These are phyloP conservation scores for Onychorhynchus coronatus DNA, from an alignment of 2,113 vertebrate species.

Conservation along the genomic window DNA sequence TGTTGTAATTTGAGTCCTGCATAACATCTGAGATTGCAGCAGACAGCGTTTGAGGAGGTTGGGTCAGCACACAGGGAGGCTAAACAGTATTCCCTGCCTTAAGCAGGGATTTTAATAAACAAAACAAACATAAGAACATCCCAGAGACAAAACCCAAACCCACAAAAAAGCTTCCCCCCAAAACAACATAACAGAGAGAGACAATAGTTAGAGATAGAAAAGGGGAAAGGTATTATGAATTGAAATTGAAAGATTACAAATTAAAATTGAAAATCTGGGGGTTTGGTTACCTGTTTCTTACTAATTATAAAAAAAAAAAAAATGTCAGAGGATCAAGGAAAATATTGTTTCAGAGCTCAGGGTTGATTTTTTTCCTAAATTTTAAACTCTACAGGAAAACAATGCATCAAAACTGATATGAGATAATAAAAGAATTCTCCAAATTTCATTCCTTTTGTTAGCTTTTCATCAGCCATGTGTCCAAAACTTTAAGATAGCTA, in stretches of 20 bases:
- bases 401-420: not conserved
- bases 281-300: not conserved
- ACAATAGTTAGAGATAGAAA: not conserved
- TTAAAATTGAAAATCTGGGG: not conserved
- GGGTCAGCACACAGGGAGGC: not conserved
- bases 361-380: not conserved
- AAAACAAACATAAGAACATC: not conserved
- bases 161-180: not conserved
- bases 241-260: not conserved
- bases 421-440: not conserved
- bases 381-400: not conserved
- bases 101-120: not conserved
- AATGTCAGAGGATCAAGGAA: not conserved
- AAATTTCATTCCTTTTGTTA: not conserved
- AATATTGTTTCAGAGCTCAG: not conserved
- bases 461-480: not conserved
- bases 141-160: not conserved
- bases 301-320: not conserved
- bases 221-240: not conserved
- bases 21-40: not conserved
- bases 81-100: not conserved
- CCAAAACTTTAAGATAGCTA: not conserved
- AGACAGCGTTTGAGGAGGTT: not conserved
- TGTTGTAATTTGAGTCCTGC: not conserved
- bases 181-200: not conserved